These are phyloP conservation scores for Mythimna lalbum DNA, from an alignment of 2,888 invertebrate genomes.

Conservation along the genomic window DNA sequence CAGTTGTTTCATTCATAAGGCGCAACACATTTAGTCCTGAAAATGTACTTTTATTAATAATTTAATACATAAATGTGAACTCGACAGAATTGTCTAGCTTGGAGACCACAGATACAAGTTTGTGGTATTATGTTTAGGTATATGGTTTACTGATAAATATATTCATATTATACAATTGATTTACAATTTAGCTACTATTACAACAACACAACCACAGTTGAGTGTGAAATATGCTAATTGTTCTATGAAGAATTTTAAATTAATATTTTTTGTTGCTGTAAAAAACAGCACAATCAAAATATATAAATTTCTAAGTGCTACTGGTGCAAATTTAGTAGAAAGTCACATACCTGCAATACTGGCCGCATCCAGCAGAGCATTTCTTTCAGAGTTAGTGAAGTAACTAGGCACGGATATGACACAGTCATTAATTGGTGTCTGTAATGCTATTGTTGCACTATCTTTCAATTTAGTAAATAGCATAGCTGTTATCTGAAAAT, in stretches of 20 bases:
- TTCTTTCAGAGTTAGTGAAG: conserved; percentile 98
- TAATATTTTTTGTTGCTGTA: conserved; percentile 1
- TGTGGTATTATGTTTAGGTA: conserved; percentile 7
- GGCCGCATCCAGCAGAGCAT: conserved; percentile 97
- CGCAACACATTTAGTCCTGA: conserved; percentile 97
- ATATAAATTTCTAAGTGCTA: too few relatives aligned
- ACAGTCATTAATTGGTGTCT: conserved; percentile 98
- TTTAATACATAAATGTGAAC: neutral
- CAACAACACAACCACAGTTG: neutral
- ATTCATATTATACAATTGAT: neutral
- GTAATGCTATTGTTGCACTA: conserved; percentile 95
- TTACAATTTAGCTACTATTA: conserved; percentile 10
- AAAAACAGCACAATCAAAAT: too few relatives aligned
- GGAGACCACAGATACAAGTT: conserved; percentile 12
- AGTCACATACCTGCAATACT: conserved; percentile 93
- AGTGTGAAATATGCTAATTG: neutral
- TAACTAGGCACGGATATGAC: conserved; percentile 98
- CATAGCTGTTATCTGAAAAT: conserved; percentile 95
- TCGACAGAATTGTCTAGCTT: neutral
- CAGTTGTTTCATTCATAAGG: conserved; percentile 99
- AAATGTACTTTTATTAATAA: conserved; percentile 7
- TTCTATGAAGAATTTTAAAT: neutral
- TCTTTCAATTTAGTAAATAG: conserved; percentile 99
- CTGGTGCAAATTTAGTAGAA: conserved; percentile 2
- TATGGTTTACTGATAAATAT: conserved; percentile 23